phyloP scores from a whole-genome alignment of 2,797 vertebrate species.

The Cryptoprocta ferox region DNA sequence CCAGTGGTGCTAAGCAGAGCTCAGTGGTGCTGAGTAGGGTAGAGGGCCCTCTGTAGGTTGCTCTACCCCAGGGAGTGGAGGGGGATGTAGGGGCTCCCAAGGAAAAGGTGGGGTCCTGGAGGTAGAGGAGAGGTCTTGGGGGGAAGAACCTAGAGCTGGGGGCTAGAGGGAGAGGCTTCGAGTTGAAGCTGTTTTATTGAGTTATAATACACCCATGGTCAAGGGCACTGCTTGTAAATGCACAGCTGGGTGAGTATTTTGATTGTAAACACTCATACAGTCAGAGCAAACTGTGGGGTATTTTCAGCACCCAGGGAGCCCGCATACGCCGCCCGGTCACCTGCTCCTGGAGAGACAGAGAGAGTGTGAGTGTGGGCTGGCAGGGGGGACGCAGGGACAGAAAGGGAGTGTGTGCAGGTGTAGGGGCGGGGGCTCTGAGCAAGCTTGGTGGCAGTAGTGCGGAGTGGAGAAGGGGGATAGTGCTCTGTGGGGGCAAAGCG shows the following conservation, averaged over 20 bases:
- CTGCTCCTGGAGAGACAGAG: background rate
- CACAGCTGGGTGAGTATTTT: background rate
- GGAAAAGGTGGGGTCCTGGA: background rate
- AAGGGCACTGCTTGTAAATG: background rate
- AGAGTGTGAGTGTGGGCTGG: background rate
- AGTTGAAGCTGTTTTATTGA: background rate
- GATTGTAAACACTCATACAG: background rate
- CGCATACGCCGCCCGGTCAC: background rate
- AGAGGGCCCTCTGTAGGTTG: background rate
- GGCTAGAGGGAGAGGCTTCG: background rate
- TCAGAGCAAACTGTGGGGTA: background rate
- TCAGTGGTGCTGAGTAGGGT: rapidly evolving
- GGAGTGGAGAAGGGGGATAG: background rate
- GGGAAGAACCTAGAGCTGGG: background rate
- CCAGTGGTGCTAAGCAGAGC: rapidly evolving
- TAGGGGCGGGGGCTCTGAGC: background rate
- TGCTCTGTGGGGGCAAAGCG: background rate
- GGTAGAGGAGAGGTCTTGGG: background rate
- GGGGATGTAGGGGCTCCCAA: background rate
- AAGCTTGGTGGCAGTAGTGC: background rate
- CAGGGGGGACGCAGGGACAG: background rate
- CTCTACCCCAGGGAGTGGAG: background rate
- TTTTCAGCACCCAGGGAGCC: background rate
- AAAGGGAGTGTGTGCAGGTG: background rate
- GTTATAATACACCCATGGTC: background rate